phyloP scores from a whole-genome alignment of 2,113 vertebrate species.

The Paradisaea rubra region DNA sequence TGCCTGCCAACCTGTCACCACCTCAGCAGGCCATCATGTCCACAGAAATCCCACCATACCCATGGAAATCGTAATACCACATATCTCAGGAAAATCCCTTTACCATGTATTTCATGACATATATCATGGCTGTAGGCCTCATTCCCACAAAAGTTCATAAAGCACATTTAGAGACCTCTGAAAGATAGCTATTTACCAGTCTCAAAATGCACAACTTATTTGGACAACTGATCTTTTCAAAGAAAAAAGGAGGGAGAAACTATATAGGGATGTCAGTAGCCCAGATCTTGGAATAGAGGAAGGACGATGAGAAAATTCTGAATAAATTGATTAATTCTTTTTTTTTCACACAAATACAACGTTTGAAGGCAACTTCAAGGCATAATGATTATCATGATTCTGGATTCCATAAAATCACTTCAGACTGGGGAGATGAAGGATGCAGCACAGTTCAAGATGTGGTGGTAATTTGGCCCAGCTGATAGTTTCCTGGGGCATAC shows the following conservation, averaged over 20 bases:
- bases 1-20: neutral
- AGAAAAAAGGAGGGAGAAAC: neutral
- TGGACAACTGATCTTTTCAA: neutral
- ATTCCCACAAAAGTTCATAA: neutral
- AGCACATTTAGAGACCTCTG: neutral
- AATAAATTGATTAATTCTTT: neutral
- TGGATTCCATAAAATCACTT: neutral
- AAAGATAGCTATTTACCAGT: neutral
- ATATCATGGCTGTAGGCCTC: neutral
- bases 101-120: fast-evolving
- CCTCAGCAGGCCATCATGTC: neutral
- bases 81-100: too few relatives aligned
- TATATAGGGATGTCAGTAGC: neutral
- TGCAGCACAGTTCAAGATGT: neutral
- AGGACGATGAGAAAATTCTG: neutral
- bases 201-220: neutral
- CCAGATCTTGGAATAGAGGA: neutral
- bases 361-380: neutral
- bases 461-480: neutral
- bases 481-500: neutral
- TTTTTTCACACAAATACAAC: neutral
- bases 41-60: neutral
- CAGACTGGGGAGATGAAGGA: neutral
- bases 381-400: neutral
- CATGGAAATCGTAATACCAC: neutral